Conservation (phyloP, 2,888 invertebrate genomes). For the Coenonympha glycerion region DNA sequence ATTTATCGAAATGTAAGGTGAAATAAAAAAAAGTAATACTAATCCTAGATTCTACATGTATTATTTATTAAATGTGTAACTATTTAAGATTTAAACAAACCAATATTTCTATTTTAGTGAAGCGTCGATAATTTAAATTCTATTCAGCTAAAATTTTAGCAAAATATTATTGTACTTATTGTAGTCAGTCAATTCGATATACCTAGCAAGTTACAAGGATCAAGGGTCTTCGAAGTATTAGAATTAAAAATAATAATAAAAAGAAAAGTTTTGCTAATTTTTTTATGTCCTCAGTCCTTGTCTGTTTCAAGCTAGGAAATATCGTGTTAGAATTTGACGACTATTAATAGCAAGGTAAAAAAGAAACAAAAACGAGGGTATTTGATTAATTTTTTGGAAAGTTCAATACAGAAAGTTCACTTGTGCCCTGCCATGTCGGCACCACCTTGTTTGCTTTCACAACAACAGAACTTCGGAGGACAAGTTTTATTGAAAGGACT, state of each 20-base stretch:
- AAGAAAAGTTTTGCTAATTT: not conserved
- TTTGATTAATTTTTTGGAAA: too few species aligned
- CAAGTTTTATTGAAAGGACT: too few species aligned
- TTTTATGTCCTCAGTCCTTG: not conserved
- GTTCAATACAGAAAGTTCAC: too few species aligned
- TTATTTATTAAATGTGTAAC: too few species aligned
- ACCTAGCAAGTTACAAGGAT: not conserved
- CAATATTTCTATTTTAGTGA: not conserved
- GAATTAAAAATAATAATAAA: not conserved
- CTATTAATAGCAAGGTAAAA: not conserved
- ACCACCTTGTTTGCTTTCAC: too few species aligned
- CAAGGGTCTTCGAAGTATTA: not conserved
- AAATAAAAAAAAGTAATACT: too few species aligned
- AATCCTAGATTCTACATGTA: too few species aligned
- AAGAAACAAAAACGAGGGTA: not conserved
- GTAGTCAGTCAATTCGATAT: conserved; percentile 10
- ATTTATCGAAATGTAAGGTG: too few species aligned
- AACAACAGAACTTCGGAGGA: too few species aligned
- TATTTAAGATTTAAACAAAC: too few species aligned
- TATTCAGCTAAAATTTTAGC: conserved; percentile 5
- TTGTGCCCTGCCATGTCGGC: too few species aligned
- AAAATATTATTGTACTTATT: conserved; percentile 7
- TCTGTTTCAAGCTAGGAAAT: not conserved
- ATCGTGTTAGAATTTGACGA: not conserved
- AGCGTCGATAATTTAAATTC: not conserved